phyloP scores from a whole-genome alignment of 2,113 vertebrate genomes.

The Uria lomvia region DNA sequence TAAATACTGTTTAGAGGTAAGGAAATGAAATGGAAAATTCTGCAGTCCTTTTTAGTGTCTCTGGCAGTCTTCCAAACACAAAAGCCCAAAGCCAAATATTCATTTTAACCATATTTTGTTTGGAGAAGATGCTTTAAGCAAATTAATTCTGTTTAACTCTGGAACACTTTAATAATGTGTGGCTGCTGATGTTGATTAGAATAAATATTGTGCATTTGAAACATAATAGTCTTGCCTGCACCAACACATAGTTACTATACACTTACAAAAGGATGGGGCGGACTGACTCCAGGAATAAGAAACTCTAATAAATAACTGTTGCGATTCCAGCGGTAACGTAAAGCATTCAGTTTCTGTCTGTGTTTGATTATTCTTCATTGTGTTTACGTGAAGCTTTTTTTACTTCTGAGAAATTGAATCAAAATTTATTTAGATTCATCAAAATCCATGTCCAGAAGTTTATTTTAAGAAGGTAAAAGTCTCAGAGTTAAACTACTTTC shows the following conservation, averaged over 20 bases:
- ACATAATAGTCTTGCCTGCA: not conserved
- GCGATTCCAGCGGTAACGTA: not conserved
- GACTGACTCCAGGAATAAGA: not conserved
- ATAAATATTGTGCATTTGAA: conserved; percentile 32
- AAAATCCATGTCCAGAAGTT: not conserved
- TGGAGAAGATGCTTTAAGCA: conserved; percentile 47
- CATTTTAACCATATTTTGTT: conserved; percentile 49
- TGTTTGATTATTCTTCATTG: not conserved
- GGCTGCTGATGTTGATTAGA: conserved; percentile 31
- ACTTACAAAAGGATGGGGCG: not conserved
- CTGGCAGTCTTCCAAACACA: conserved; percentile 36
- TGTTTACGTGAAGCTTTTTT: not conserved
- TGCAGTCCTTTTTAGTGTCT: conserved; percentile 4
- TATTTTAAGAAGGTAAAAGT: not conserved
- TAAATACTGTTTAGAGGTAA: conserved; percentile 32
- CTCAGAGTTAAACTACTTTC: not conserved
- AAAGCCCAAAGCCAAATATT: conserved; percentile 54
- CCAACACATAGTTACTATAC: not conserved
- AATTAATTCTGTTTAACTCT: conserved; percentile 42
- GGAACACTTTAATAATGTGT: conserved; percentile 26
- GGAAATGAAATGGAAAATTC: conserved; percentile 54
- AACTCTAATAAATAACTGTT: not conserved
- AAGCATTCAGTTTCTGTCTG: not conserved
- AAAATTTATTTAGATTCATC: not conserved
- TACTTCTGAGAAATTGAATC: not conserved